Conservation (phyloP, 2,888 invertebrate species). For the Drosophila diplacantha region DNA sequence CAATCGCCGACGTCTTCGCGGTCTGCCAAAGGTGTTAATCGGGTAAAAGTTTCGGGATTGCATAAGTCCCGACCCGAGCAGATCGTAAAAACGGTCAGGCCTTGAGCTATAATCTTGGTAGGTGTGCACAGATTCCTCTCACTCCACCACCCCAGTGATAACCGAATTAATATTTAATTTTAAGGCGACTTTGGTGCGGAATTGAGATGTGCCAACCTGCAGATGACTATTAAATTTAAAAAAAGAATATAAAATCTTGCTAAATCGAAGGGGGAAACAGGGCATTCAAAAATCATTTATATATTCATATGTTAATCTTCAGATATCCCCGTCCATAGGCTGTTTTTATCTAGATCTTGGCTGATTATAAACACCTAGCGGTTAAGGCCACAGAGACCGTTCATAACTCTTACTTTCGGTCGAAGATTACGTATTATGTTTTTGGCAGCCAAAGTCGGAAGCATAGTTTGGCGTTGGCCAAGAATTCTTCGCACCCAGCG, state of each 20-base stretch:
- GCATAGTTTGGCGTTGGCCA: background rate
- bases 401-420: conserved; percentile 22
- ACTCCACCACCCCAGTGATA: conserved; percentile 11
- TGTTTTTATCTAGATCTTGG: conserved; percentile 7
- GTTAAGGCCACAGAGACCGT: background rate
- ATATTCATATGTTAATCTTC: conserved; percentile 21
- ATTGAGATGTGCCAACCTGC: background rate
- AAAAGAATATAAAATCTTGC: background rate
- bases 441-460: conserved; percentile 8
- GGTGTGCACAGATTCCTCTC: conserved; percentile 1
- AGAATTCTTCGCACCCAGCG: conserved; percentile 12
- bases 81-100: conserved; percentile 15
- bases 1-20: conserved; percentile 24
- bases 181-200: background rate
- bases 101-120: background rate
- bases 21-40: conserved; percentile 39
- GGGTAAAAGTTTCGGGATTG: conserved; percentile 31
- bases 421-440: background rate
- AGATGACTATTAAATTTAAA: background rate
- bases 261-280: background rate
- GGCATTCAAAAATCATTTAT: background rate
- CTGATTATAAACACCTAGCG: background rate
- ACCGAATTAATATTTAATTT: background rate
- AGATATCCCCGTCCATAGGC: background rate
- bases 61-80: conserved; percentile 3